These are phyloP conservation scores for Gobio occitaniae DNA, from an alignment of 2,797 vertebrate species.

Conservation along the genomic window DNA sequence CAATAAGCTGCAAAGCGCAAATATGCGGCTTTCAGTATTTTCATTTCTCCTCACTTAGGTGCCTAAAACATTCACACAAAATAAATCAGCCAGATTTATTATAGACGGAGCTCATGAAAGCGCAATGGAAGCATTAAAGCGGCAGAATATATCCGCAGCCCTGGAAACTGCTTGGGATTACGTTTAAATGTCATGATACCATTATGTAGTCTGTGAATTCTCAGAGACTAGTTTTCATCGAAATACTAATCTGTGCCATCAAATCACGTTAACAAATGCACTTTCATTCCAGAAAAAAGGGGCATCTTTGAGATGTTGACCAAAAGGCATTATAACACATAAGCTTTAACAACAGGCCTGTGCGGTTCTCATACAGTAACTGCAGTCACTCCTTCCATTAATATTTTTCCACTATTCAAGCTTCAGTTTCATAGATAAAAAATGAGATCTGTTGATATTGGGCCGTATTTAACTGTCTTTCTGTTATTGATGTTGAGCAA, in stretches of 20 bases:
- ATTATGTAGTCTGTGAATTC: conserved; percentile 15
- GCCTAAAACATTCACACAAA: conserved; percentile 50
- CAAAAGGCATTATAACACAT: neutral
- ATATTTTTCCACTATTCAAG: neutral
- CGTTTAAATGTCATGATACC: conserved; percentile 32
- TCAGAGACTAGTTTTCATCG: conserved; percentile 3
- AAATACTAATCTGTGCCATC: conserved; percentile 1
- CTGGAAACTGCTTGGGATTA: conserved; percentile 31
- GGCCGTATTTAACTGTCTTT: conserved; percentile 5
- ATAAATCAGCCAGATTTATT: conserved; percentile 55
- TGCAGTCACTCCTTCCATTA: neutral
- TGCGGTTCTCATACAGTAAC: neutral
- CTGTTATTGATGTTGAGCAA: conserved; percentile 11
- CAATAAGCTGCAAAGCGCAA: conserved; percentile 48
- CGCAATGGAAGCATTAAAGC: conserved; percentile 46
- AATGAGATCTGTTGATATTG: neutral
- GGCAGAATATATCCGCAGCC: conserved; percentile 4
- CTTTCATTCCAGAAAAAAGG: neutral
- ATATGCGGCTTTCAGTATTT: conserved; percentile 51
- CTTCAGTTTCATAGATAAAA: neutral
- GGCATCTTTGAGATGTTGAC: neutral
- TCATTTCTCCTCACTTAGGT: conserved; percentile 53
- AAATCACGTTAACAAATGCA: conserved; percentile 7
- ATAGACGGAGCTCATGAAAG: conserved; percentile 47
- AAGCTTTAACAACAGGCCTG: conserved; percentile 5